These are phyloP conservation scores for Prorops nasuta DNA, from an alignment of 1,140 invertebrate species.

Conservation along the genomic window DNA sequence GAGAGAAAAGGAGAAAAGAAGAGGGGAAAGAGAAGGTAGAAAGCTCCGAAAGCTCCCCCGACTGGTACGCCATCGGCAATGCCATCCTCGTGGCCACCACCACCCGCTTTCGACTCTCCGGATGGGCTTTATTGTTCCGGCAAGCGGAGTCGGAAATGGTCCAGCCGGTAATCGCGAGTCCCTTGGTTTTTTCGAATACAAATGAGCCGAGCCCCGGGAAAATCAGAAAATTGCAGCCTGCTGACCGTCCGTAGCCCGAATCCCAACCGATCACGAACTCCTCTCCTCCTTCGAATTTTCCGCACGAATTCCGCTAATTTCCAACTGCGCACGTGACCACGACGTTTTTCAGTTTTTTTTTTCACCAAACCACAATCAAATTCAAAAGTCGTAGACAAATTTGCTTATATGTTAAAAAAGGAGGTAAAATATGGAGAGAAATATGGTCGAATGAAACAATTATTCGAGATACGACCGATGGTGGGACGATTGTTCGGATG, in stretches of 20 bases:
- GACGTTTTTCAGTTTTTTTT: no score
- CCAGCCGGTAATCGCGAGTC: conserved; percentile 33
- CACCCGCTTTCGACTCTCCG: conserved; percentile 23
- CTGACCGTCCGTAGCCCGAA: conserved; percentile 10
- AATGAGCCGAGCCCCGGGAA: conserved; percentile 17
- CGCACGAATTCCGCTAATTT: no score
- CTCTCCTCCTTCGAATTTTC: no score
- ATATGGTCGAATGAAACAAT: conserved; percentile 13
- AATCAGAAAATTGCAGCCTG: not conserved
- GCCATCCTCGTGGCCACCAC: conserved; percentile 29
- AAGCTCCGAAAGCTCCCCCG: no score
- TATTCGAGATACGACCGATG: conserved; percentile 9
- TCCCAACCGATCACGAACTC: no score
- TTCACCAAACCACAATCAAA: no score
- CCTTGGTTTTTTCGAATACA: conserved; percentile 27
- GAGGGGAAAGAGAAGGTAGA: conserved; percentile 16
- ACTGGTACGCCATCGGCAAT: no score
- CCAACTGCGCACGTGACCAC: no score
- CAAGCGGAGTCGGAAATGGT: conserved; percentile 17
- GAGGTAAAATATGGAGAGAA: no score
- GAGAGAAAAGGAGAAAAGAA: conserved; percentile 5
- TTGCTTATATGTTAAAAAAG: no score
- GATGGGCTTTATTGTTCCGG: conserved; percentile 21
- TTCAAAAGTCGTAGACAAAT: no score
- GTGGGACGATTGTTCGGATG: no score